A percentile compares a stretch with the other conserved stretches of the same genome.
phyloP scores from a whole-genome alignment of 1,140 invertebrate genomes.

The Bombus soroeensis region DNA sequence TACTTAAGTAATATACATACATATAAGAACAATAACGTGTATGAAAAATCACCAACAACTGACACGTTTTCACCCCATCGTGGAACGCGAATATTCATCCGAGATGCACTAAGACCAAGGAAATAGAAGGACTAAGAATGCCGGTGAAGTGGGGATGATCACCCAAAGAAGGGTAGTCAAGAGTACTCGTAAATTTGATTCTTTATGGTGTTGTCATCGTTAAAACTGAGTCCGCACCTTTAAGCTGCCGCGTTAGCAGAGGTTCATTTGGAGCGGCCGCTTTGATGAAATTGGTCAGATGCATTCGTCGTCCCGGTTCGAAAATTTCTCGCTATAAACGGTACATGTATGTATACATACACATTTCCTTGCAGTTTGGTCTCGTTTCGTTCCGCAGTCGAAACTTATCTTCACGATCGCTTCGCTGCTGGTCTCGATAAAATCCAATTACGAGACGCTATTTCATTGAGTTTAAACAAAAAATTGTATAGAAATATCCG shows the following conservation, averaged over 20 bases:
- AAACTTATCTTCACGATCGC: not conserved
- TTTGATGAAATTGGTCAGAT: slow-evolving; percentile 52
- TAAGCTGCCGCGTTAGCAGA: slow-evolving; percentile 9
- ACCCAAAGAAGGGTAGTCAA: not conserved
- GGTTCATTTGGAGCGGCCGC: slow-evolving; percentile 16
- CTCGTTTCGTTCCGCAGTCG: slow-evolving; percentile 2
- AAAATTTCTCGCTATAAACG: slow-evolving; percentile 3
- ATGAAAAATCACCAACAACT: not conserved
- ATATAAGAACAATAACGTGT: not conserved
- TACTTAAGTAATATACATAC: not conserved
- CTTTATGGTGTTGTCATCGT: slow-evolving; percentile 68
- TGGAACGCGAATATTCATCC: not conserved
- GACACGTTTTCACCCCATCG: not conserved
- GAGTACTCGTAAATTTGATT: slow-evolving; percentile 67
- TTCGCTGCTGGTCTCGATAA: not conserved
- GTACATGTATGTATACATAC: not conserved
- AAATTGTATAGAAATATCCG: not conserved
- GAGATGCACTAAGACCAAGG: not conserved
- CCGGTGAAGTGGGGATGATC: slow-evolving; percentile 8
- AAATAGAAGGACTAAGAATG: slow-evolving; percentile 11
- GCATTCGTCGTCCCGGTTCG: not conserved
- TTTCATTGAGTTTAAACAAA: not conserved
- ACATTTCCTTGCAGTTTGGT: not conserved
- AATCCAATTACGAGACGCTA: not conserved
- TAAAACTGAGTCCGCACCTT: slow-evolving; percentile 45